Evolutionary conservation across 2,888 invertebrate species (phyloP).

Genomic region (Lysandra bellargus): DNA sequence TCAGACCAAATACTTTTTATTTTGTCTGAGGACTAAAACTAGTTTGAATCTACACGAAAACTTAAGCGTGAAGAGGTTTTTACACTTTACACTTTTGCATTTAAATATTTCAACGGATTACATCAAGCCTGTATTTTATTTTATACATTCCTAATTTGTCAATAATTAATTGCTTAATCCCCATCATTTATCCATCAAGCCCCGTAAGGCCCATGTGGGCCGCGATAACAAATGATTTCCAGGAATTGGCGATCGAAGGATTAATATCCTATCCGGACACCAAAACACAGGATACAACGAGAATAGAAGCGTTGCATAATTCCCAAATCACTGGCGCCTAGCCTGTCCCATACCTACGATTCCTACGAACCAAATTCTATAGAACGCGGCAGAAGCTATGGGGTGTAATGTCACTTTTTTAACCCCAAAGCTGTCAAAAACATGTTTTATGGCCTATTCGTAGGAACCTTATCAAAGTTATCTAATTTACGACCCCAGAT

Average conservation of each 20-base stretch:
- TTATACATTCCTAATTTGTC: background rate
- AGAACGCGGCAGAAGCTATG: background rate
- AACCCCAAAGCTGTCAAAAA: background rate
- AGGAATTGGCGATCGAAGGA: too few relatives aligned
- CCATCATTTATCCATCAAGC: background rate
- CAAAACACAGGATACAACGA: background rate
- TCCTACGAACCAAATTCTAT: background rate
- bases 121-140: too few relatives aligned
- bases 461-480: background rate
- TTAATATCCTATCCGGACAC: background rate
- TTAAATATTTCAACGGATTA: too few relatives aligned
- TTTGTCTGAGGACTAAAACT: too few relatives aligned
- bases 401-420: background rate
- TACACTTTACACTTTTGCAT: too few relatives aligned
- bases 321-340: background rate
- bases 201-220: too few relatives aligned
- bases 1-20: too few relatives aligned
- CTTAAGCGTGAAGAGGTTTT: too few relatives aligned
- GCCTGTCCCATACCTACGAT: background rate
- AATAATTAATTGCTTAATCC: background rate
- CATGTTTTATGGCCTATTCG: background rate
- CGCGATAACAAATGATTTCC: too few relatives aligned
- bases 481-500: background rate
- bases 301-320: slow-evolving; percentile 1
- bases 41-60: too few relatives aligned